Evolutionary conservation across 30 jellyfish, hydroid and myxozoan species (phyloP), one percentile per base, ranked within the genome.

Genomic region (Nemopilema nomurai): DNA sequence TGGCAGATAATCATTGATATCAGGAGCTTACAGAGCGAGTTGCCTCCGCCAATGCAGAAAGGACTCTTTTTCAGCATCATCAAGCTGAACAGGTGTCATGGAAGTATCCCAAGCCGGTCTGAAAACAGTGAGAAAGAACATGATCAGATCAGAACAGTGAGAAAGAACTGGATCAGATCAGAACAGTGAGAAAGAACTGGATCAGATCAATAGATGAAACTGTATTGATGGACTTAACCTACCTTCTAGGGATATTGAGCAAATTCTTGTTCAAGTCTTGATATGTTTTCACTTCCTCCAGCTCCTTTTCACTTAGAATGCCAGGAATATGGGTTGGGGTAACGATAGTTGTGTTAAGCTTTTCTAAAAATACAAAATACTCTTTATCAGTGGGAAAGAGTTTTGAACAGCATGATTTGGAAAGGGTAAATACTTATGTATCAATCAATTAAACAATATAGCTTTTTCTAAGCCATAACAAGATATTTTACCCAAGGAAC

Each of bases 241-340:
- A 89, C 99, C 99, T 89, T 73, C 99, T 83, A 13, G 99, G 99
- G 28, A 94, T 85, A 32, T 91, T 94, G 19, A 94, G 77, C 76
- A 94, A 89, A 33, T 86, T 84, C 67, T 83, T 65, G 51, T 94
- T 94, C 25, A 62, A 87, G 32, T 89, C 88, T 28, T 94, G 99
- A 20, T 68, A 81, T 23, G 78, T 81, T 66, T 89, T 85, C 1
- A 94, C 64, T 67, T 72, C 87, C 1, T 32, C 77, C 62, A 71
- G 74, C 27, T 94, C 97, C 67, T 91, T 90, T 19, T 94, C 96
- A 20, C 96, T 90, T 22, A 89, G 90, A 66, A 94, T 82, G 16
- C 97, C 97, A 29, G 97, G 92, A 1, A 82, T 70, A 57, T 79
- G 80, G 26, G 91, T 84, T 28, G 95, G 51, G 4, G 97, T 90